phyloP scores from a whole-genome alignment of 1,140 invertebrate genomes.

The Condylostylus longicornis region DNA sequence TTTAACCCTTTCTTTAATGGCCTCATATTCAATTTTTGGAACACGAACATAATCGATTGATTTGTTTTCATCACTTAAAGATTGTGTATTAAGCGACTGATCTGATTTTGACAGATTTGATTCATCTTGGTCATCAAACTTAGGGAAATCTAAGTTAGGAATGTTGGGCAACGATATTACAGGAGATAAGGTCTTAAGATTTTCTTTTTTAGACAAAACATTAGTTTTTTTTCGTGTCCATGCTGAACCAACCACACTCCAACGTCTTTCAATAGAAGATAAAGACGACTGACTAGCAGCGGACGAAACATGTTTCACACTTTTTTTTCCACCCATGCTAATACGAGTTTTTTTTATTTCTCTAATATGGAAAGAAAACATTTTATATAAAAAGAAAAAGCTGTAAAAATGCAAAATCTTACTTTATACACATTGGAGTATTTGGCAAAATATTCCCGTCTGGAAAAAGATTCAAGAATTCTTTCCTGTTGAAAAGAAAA shows the following conservation, averaged over 20 bases:
- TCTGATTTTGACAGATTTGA: conserved; percentile 20
- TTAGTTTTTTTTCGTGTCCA: conserved; percentile 11
- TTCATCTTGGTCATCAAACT: conserved; percentile 7
- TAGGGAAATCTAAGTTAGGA: conserved; percentile 2
- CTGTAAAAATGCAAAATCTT: conserved; percentile 10
- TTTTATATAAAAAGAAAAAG: conserved; percentile 1
- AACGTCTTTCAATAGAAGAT: conserved; percentile 12
- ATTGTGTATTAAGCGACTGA: not conserved
- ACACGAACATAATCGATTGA: conserved; percentile 44
- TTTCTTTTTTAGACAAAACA: not conserved
- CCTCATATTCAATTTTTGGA: conserved; percentile 56
- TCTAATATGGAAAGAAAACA: conserved; percentile 6
- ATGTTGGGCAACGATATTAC: conserved; percentile 2
- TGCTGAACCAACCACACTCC: conserved; percentile 13
- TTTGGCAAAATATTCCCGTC: conserved; percentile 6
- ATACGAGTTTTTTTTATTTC: conserved; percentile 7
- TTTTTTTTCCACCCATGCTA: conserved; percentile 6
- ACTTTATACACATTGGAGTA: conserved; percentile 5
- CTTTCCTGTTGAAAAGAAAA: conserved; percentile 25
- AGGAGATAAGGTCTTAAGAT: not conserved
- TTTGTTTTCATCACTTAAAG: not conserved
- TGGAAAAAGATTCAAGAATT: conserved; percentile 6
- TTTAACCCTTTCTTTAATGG: conserved; percentile 53
- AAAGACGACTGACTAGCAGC: conserved; percentile 22
- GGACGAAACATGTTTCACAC: conserved; percentile 6